Evolutionary conservation across 2,797 vertebrate genomes (phyloP).

Genomic region (Eremophila alpestris): DNA sequence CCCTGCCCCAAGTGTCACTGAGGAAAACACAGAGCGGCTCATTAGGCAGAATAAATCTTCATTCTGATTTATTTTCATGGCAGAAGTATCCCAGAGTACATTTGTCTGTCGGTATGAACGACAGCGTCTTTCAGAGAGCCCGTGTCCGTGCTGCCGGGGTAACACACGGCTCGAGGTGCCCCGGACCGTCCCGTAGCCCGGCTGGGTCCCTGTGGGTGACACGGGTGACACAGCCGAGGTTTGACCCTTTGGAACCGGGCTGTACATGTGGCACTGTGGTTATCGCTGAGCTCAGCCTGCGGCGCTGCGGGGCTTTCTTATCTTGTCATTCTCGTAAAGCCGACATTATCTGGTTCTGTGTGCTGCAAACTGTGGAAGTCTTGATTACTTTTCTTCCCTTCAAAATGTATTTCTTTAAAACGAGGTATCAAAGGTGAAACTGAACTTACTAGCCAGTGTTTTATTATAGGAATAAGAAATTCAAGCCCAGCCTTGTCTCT

Average conservation of each 20-base stretch:
- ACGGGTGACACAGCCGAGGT: background rate
- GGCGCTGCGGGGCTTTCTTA: background rate
- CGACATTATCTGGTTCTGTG: background rate
- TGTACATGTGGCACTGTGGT: constrained; percentile 49
- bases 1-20: background rate
- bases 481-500: background rate
- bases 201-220: background rate
- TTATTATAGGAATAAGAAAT: background rate
- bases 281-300: background rate
- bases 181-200: background rate
- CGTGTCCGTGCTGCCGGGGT: accelerated
- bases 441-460: background rate
- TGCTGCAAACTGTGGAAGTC: background rate
- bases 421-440: accelerated
- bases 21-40: background rate
- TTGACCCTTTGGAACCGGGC: background rate
- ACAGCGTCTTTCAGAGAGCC: accelerated
- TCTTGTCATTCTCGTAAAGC: background rate
- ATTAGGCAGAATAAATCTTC: background rate
- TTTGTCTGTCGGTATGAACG: background rate
- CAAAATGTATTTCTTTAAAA: background rate
- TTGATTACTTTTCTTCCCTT: background rate
- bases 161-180: accelerated
- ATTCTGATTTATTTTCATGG: accelerated
- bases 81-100: background rate